These are phyloP conservation scores for Corydoras maculifer DNA, from an alignment of 2,113 vertebrate genomes.

Conservation along the genomic window DNA sequence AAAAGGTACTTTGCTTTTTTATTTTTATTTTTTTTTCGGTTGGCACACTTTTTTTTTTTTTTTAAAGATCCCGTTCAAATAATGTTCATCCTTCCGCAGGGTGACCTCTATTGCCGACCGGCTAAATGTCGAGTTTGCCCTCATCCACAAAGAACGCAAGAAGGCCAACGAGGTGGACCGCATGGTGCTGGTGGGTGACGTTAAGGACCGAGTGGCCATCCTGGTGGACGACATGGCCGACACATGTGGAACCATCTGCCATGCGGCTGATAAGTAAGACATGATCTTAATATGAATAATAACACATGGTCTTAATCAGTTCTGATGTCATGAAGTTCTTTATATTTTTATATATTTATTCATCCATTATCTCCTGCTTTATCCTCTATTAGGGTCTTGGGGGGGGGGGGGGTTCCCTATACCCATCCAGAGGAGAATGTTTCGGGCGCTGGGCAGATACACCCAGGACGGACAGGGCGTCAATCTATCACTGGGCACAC, in stretches of 20 bases:
- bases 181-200: conserved; percentile 95
- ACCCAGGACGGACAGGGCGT: no score
- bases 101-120: conserved; percentile 98
- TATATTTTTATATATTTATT: no score
- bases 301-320: no score
- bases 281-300: not conserved
- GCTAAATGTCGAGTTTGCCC: conserved; percentile 95
- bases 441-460: no score
- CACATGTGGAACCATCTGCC: conserved; percentile 92
- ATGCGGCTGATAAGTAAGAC: conserved; percentile 92
- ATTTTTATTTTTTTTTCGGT: not conserved
- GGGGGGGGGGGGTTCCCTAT: no score
- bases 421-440: no score
- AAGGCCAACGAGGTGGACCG: conserved; percentile 96
- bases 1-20: conserved; percentile 74
- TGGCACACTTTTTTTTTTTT: no score
- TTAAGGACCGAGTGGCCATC: conserved; percentile 92
- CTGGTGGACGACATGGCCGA: conserved; percentile 98
- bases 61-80: no score
- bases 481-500: no score
- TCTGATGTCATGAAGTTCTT: no score
- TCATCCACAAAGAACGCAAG: conserved; percentile 97
- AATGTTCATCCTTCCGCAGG: conserved; percentile 54
- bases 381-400: no score
- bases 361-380: no score